Percentiles rank a stretch among this genome's conserved stretches.
phyloP scores from a whole-genome alignment of 30 jellyfish, hydroid and myxozoan genomes.

The Hydra vulgaris region DNA sequence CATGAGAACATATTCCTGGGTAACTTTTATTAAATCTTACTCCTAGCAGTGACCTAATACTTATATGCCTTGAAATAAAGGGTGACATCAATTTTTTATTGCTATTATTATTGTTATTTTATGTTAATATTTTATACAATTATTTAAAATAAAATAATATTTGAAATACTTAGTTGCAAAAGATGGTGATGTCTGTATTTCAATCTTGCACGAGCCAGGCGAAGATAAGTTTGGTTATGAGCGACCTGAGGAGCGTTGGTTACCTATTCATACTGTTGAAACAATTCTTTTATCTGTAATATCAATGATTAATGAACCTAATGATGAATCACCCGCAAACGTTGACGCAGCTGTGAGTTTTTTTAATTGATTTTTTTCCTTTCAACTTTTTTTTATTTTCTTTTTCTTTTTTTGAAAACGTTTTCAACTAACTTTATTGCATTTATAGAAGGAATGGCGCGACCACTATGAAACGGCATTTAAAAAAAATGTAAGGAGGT shows the following conservation, averaged over 20 bases:
- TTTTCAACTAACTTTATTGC: not conserved
- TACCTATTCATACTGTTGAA: conserved; percentile 96
- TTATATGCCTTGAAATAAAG: too few relatives aligned
- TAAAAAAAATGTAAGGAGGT: conserved; percentile 86
- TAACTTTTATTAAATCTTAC: too few relatives aligned
- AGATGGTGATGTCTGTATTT: conserved; percentile 98
- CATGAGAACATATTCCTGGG: too few relatives aligned
- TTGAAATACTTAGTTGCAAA: conserved; percentile 50
- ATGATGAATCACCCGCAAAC: conserved; percentile 99
- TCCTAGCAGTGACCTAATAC: too few relatives aligned
- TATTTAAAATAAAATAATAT: too few relatives aligned
- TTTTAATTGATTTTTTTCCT: not conserved
- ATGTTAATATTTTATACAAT: not conserved
- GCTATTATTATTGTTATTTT: too few relatives aligned
- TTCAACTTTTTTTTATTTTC: conserved; percentile 8
- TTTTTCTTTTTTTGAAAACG: not conserved
- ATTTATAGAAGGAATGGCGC: conserved; percentile 92
- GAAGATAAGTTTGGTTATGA: conserved; percentile 98
- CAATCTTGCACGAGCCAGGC: conserved; percentile 98
- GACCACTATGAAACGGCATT: conserved; percentile 72
- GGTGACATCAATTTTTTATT: too few relatives aligned
- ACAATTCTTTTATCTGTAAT: conserved; percentile 83
- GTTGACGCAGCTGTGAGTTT: conserved; percentile 99
- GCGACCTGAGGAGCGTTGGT: conserved; percentile 95
- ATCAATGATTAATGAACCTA: conserved; percentile 98